Conservation (phyloP, 1,140 invertebrate species). For the Brachionus koreanus region DNA sequence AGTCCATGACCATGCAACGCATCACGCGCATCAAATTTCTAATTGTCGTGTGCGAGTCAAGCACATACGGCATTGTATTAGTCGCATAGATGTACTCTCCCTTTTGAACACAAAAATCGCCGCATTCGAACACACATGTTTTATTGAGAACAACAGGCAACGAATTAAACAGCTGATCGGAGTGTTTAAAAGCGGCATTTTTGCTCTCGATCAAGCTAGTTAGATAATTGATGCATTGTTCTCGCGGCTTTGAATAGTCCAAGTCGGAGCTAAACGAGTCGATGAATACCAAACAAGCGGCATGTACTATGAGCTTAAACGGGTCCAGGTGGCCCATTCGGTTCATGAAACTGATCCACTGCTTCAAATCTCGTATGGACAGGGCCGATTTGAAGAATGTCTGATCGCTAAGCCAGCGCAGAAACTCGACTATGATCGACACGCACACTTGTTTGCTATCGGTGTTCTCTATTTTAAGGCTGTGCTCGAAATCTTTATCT, state of each 20-base stretch:
- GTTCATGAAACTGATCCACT: slow-evolving; percentile 88
- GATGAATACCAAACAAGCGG: slow-evolving; percentile 80
- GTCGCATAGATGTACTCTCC: background rate
- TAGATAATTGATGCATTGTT: background rate
- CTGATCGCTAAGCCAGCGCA: background rate
- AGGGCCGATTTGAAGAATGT: background rate
- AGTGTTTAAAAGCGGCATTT: background rate
- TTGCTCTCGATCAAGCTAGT: background rate
- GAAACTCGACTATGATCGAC: background rate
- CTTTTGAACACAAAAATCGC: background rate
- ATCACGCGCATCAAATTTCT: slow-evolving; percentile 77
- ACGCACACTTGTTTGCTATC: background rate
- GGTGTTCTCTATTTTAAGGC: slow-evolving; percentile 60
- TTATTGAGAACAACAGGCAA: too few species aligned
- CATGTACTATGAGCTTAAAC: slow-evolving; percentile 69
- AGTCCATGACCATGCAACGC: slow-evolving; percentile 72
- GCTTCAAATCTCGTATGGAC: slow-evolving; percentile 76
- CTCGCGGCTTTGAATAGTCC: background rate
- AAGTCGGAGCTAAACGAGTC: slow-evolving; percentile 73
- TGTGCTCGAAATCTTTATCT: slow-evolving; percentile 76
- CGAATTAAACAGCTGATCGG: background rate
- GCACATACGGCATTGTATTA: background rate
- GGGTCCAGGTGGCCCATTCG: slow-evolving; percentile 45
- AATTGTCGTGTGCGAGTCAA: slow-evolving; percentile 60
- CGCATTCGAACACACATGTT: background rate